Base-by-base conservation (phyloP, 2,888 invertebrate genomes). In the Drosophila kanekoi region DNA sequence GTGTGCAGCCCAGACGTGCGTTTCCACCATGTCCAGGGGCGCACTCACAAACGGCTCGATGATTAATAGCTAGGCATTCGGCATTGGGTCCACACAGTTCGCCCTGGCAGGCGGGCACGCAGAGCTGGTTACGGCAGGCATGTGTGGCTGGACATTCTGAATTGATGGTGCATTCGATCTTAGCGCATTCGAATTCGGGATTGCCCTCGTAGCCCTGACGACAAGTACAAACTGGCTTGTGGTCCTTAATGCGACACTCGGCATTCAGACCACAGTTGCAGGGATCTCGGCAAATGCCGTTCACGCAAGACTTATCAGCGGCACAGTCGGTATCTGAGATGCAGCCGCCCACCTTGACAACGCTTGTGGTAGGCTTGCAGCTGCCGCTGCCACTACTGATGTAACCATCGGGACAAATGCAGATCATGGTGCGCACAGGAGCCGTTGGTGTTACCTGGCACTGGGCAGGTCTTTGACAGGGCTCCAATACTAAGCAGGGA, bases 201-300 rank as follows among this genome's bases (percentile, higher is more conserved):
- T 97, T 97, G 57, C 98, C 98, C 72, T 96, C 95, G 81, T 94
- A 98, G 47, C 97, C 97, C 85, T 95, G 94, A 68, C 94, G 94
- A 91, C 98, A 98, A 0, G 96, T 96, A 88, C 98, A 98, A 0
- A 97, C 95, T 0, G 97, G 97, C 91, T 96, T 96, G 89, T 98
- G 98, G 87, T 96, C 95, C 91, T 95, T 95, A 71, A 97, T 96
- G 87, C 95, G 94, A 90, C 98, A 98, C 77, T 96, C 95, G 1
- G 98, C 96, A 89, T 97, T 96, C 0, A 95, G 94, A 41, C 97
- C 98, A 90, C 97, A 97, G 72, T 95, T 95, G 90, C 98, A 98
- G 5, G 97, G 97, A 90, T 97, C 95, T 78, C 94, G 94, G 90
- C 98, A 98, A 16, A 97, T 93, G 18, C 95, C 96, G 79, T 95